A percentile compares a stretch with the other conserved stretches of the same genome.
phyloP scores from a whole-genome alignment of 2,113 vertebrate species.

The Gorsachius goisagi region DNA sequence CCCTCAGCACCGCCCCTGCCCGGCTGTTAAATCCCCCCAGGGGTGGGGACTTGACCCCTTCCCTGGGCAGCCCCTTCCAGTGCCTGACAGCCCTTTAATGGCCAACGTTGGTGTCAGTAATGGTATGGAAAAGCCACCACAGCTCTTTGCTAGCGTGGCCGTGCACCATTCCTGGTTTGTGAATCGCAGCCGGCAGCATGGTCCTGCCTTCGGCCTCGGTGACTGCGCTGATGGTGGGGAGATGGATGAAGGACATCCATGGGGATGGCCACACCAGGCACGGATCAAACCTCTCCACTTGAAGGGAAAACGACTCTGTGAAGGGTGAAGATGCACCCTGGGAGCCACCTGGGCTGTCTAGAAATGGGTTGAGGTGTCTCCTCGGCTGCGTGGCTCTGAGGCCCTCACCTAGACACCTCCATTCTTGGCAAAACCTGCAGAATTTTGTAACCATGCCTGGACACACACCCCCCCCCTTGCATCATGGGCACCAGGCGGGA shows the following conservation, averaged over 20 bases:
- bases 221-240: accelerated
- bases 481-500: accelerated
- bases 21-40: too few species aligned
- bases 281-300: background rate
- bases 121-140: background rate
- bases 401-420: background rate
- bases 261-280: background rate
- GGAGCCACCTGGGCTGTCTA: background rate
- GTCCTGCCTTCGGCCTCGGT: background rate
- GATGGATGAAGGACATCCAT: background rate
- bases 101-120: background rate
- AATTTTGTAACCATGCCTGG: background rate
- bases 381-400: too few species aligned
- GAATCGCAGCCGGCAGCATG: accelerated
- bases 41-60: too few species aligned
- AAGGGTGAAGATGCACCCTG: background rate
- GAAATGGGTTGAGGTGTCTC: too few species aligned
- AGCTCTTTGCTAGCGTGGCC: background rate
- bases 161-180: accelerated
- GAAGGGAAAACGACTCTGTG: background rate
- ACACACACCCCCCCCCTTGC: accelerated
- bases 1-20: too few species aligned
- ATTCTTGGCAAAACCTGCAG: background rate
- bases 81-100: background rate
- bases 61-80: too few species aligned